phyloP scores from a whole-genome alignment of 2,888 invertebrate species.

The Chelonus formosanus region DNA sequence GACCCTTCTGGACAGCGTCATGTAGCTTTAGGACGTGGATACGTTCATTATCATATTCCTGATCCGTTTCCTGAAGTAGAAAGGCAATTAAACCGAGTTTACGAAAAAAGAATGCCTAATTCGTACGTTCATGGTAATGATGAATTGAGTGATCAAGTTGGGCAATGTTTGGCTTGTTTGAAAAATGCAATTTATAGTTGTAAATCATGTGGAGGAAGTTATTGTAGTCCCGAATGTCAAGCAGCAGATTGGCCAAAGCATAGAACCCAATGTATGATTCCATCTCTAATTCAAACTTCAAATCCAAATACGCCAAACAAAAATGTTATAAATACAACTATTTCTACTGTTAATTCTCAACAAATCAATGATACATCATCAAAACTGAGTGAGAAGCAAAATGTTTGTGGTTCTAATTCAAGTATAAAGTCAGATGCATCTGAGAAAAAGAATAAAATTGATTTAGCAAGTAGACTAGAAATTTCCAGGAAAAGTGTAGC shows the following conservation, averaged over 20 bases:
- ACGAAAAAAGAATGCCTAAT: constrained; percentile 48
- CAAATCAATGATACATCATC: too few relatives aligned
- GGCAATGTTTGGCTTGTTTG: constrained; percentile 41
- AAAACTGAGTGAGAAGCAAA: too few relatives aligned
- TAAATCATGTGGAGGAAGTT: constrained; percentile 48
- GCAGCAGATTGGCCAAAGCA: constrained; percentile 54
- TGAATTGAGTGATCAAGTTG: constrained; percentile 37
- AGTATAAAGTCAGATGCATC: too few relatives aligned
- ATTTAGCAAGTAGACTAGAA: too few relatives aligned
- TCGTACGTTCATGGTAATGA: constrained; percentile 51
- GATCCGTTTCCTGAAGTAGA: constrained; percentile 44
- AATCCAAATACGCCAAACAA: not conserved
- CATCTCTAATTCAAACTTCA: constrained; percentile 29
- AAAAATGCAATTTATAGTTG: constrained; percentile 45
- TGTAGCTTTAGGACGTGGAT: constrained; percentile 58
- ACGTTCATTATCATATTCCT: constrained; percentile 52
- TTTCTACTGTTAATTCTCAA: too few relatives aligned
- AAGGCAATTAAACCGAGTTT: constrained; percentile 41
- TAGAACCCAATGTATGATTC: constrained; percentile 51
- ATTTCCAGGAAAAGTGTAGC: too few relatives aligned
- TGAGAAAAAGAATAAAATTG: too few relatives aligned
- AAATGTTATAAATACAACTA: not conserved
- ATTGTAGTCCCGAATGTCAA: constrained; percentile 56
- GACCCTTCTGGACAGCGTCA: constrained; percentile 52
- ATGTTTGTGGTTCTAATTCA: too few relatives aligned